Percentiles rank a stretch among this genome's conserved stretches.
Evolutionary conservation across 2,888 invertebrate genomes (phyloP).

Genomic region (Cryptocephalus primarius): DNA sequence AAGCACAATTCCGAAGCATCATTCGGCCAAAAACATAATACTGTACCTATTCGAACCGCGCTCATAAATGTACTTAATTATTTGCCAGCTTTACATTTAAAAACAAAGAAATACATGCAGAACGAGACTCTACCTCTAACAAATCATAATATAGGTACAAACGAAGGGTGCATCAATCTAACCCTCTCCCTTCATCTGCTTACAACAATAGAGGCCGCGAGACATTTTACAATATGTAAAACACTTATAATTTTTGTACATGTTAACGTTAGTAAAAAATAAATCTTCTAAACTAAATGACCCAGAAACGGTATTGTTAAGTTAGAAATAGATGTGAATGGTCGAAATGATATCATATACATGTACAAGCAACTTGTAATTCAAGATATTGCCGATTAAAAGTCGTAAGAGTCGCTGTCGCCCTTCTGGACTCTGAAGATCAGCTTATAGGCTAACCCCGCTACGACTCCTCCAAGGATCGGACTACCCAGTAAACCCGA

Average conservation of each 20-base stretch:
- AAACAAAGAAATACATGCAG: too few relatives aligned
- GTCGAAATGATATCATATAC: too few relatives aligned
- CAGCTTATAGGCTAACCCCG: slow-evolving; percentile 46
- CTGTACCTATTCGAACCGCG: too few relatives aligned
- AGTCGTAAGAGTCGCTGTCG: slow-evolving; percentile 70
- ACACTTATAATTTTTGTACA: neutral
- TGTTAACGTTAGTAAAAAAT: neutral
- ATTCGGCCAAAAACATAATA: too few relatives aligned
- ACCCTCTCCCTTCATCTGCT: too few relatives aligned
- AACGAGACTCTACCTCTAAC: too few relatives aligned
- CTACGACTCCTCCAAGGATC: slow-evolving; percentile 44
- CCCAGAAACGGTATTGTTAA: neutral
- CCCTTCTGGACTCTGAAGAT: slow-evolving; percentile 56
- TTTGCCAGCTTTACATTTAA: too few relatives aligned
- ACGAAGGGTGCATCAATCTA: too few relatives aligned
- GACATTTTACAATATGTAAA: neutral
- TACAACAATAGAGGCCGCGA: neutral
- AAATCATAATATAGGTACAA: too few relatives aligned
- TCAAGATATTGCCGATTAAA: slow-evolving; percentile 35
- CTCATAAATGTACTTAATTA: too few relatives aligned
- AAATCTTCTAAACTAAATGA: neutral
- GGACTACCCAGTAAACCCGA: slow-evolving; percentile 57
- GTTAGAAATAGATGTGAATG: neutral
- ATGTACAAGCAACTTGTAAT: neutral
- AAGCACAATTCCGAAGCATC: too few relatives aligned